These are phyloP conservation scores for Peromyscus eremicus DNA, from an alignment of 2,797 vertebrate species.

Conservation along the genomic window DNA sequence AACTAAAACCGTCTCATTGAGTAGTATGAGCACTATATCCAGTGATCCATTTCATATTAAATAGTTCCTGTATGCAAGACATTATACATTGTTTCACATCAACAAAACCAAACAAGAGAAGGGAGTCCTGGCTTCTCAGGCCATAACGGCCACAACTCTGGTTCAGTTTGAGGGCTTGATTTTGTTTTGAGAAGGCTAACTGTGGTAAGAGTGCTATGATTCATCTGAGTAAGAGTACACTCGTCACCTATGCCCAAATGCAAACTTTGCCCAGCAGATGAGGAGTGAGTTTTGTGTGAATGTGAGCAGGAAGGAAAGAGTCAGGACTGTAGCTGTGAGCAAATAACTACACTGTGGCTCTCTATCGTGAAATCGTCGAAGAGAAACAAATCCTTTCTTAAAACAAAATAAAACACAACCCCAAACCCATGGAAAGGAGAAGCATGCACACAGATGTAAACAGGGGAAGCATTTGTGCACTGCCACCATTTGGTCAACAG, in stretches of 20 bases:
- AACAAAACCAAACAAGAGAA: background rate
- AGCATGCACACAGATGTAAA: constrained; percentile 67
- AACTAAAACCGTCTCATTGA: constrained; percentile 52
- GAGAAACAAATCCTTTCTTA: constrained; percentile 79
- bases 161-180: constrained; percentile 50
- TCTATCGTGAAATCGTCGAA: constrained; percentile 78
- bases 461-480: constrained; percentile 75
- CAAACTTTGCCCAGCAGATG: constrained; percentile 80
- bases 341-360: constrained; percentile 77
- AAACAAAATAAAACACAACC: constrained; percentile 35
- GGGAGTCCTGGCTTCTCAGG: background rate
- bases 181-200: constrained; percentile 70
- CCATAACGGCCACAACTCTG: background rate
- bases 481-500: constrained; percentile 81
- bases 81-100: background rate
- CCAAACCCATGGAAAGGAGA: constrained; percentile 38
- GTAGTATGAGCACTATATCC: background rate
- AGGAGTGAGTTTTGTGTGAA: constrained; percentile 80
- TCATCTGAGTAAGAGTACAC: constrained; percentile 71
- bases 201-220: constrained; percentile 78
- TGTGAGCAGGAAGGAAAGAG: constrained; percentile 55
- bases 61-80: background rate
- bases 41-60: constrained; percentile 27
- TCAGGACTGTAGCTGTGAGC: constrained; percentile 66
- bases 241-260: constrained; percentile 76